Evolutionary conservation across 2,888 invertebrate species (phyloP).

Genomic region (Aromia moschata): DNA sequence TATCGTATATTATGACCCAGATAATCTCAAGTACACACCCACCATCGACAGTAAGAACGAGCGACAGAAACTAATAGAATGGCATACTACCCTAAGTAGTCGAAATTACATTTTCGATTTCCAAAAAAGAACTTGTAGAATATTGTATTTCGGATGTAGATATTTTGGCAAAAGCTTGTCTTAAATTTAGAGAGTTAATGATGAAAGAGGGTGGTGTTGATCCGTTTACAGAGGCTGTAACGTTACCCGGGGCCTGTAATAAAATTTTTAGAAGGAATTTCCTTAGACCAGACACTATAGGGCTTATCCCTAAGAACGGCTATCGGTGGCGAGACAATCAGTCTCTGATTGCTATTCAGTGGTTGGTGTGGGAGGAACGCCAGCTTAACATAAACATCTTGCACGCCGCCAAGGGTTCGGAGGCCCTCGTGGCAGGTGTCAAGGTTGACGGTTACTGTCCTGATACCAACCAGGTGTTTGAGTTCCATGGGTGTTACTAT

Average conservation of each 20-base stretch:
- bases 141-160: conserved; percentile 42
- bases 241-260: conserved; percentile 47
- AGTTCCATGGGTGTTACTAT: conserved; percentile 37
- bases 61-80: conserved; percentile 23
- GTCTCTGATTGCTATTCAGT: conserved; percentile 36
- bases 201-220: conserved; percentile 33
- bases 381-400: background rate
- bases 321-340: conserved; percentile 44
- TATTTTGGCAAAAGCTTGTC: conserved; percentile 46
- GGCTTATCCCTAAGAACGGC: conserved; percentile 26
- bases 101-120: conserved; percentile 41
- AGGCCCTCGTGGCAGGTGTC: conserved; percentile 31
- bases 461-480: conserved; percentile 34
- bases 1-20: conserved; percentile 21
- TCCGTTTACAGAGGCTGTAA: conserved; percentile 46
- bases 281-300: background rate
- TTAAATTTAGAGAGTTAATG: conserved; percentile 43
- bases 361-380: conserved; percentile 34
- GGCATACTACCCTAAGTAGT: conserved; percentile 25
- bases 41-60: conserved; percentile 19
- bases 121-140: conserved; percentile 42
- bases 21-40: conserved; percentile 18
- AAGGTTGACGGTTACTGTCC: too few relatives aligned
- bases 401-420: conserved; percentile 36
- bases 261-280: conserved; percentile 34